Percentiles rank a stretch among this genome's conserved stretches.
phyloP scores from a whole-genome alignment of 2,888 invertebrate genomes.

The Orthosia cruda region DNA sequence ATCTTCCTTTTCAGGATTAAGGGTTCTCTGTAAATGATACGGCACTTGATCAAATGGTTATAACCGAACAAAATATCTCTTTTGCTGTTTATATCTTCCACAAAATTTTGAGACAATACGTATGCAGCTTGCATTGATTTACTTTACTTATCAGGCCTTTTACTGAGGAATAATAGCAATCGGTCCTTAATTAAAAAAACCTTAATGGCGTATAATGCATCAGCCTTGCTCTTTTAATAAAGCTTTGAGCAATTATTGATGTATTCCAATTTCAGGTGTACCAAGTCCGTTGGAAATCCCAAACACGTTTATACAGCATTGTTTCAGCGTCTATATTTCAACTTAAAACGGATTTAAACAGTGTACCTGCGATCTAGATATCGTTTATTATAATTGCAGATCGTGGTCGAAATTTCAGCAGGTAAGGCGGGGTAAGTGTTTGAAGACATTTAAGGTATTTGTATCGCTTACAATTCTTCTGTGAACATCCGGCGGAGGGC shows the following conservation, averaged over 20 bases:
- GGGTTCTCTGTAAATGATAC: background rate
- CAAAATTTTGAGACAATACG: slow-evolving; percentile 4
- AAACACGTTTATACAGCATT: slow-evolving; percentile 59
- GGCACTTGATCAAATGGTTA: background rate
- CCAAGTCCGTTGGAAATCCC: slow-evolving; percentile 42
- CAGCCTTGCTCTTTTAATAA: slow-evolving; percentile 33
- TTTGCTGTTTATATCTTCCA: background rate
- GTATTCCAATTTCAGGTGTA: slow-evolving; percentile 26
- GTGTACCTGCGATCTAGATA: slow-evolving; percentile 81
- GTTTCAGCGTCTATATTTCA: slow-evolving; percentile 68
- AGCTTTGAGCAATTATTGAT: slow-evolving; percentile 33
- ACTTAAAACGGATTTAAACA: slow-evolving; percentile 74
- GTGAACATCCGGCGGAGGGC: slow-evolving; percentile 86
- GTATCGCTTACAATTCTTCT: slow-evolving; percentile 90
- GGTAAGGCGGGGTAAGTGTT: slow-evolving; percentile 83
- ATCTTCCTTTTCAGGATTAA: background rate
- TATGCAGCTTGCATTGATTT: slow-evolving; percentile 21
- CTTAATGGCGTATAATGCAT: slow-evolving; percentile 10
- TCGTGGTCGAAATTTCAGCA: slow-evolving; percentile 79
- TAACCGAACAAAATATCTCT: background rate
- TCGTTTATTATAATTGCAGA: slow-evolving; percentile 87
- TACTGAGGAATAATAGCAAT: background rate
- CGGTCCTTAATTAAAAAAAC: slow-evolving; percentile 31
- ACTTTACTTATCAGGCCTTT: background rate
- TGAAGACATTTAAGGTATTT: slow-evolving; percentile 89